phyloP scores from a whole-genome alignment of 1,140 invertebrate species.

The Mercenaria mercenaria region DNA sequence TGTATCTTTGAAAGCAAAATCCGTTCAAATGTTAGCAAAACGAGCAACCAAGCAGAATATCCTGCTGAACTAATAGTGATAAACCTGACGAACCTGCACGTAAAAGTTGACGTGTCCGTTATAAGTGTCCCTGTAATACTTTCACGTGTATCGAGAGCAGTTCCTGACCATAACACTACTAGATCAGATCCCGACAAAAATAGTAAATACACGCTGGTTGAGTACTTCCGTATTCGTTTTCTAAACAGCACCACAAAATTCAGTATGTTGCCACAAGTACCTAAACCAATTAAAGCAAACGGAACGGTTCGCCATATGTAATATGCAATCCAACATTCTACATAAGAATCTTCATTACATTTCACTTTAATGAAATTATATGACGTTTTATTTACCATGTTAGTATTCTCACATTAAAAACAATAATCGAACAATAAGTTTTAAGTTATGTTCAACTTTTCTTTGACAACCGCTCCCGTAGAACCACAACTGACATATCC shows the following conservation, averaged over 20 bases:
- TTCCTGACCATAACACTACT: background rate
- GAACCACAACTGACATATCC: no score
- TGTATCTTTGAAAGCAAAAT: background rate
- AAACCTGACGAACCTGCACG: background rate
- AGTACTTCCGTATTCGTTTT: background rate
- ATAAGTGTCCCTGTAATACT: background rate
- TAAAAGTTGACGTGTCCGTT: background rate
- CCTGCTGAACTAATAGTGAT: background rate
- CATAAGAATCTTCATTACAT: background rate
- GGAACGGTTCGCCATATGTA: conserved; percentile 16
- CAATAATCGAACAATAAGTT: no score
- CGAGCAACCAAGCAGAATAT: conserved; percentile 1
- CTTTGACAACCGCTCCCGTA: no score
- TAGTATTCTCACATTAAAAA: no score
- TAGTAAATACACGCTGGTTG: conserved; percentile 5
- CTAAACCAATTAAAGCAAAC: background rate
- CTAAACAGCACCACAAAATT: background rate
- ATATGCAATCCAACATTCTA: background rate
- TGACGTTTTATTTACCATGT: no score
- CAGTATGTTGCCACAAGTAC: background rate
- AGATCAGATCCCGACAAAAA: background rate
- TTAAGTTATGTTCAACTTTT: no score
- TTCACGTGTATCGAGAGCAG: background rate
- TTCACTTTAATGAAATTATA: background rate
- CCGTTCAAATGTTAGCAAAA: background rate